Evolutionary conservation across 2,888 invertebrate genomes (phyloP).

Genomic region (Habrosyne pyritoides): DNA sequence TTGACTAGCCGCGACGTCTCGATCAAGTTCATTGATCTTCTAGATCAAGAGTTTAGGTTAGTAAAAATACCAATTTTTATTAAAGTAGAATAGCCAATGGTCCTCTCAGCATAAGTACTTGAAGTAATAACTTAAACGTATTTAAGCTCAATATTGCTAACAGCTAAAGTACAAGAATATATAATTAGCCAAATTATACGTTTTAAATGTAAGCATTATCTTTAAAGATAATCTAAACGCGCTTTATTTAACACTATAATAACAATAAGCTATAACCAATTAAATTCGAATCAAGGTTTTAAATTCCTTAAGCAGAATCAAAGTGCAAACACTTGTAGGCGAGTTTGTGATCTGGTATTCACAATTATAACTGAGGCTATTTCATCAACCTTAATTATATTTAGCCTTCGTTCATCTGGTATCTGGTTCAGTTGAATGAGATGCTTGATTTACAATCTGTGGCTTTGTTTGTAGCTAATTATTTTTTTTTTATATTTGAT

Average conservation of each 20-base stretch:
- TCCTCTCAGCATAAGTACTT: too few species aligned
- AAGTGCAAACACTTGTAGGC: conserved; percentile 38
- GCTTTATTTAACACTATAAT: neutral
- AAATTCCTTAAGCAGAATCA: conserved; percentile 6
- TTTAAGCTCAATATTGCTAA: too few species aligned
- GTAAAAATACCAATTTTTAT: too few species aligned
- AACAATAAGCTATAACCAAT: neutral
- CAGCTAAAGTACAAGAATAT: neutral
- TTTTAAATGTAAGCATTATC: neutral
- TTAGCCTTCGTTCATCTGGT: conserved; percentile 15
- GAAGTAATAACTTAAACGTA: neutral
- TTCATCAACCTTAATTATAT: conserved; percentile 23
- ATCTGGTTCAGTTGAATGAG: neutral
- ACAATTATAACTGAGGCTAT: conserved; percentile 26
- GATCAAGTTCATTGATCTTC: too few species aligned
- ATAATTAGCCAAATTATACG: conserved; percentile 1
- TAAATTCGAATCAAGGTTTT: neutral
- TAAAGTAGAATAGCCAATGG: too few species aligned
- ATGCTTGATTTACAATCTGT: neutral
- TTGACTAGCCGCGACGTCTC: too few species aligned
- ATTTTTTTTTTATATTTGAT: too few species aligned
- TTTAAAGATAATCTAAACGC: conserved; percentile 10
- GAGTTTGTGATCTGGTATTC: conserved; percentile 28
- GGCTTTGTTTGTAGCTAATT: neutral
- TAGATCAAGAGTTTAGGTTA: too few species aligned